These are phyloP conservation scores for Globodera rostochiensis DNA, from an alignment of 1,140 invertebrate species.

Conservation along the genomic window DNA sequence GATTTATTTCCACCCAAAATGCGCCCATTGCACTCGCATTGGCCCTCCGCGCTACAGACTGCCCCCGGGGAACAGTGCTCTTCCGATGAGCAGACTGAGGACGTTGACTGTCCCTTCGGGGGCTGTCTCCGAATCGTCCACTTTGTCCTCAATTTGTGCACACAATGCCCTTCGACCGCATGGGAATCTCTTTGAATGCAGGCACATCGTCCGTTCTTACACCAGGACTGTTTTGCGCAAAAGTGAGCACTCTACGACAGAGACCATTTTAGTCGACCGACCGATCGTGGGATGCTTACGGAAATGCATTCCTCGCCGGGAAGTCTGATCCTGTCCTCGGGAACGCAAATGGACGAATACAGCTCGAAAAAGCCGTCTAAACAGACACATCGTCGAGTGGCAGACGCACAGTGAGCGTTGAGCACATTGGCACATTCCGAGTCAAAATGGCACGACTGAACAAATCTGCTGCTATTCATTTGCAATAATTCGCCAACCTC, in stretches of 20 bases:
- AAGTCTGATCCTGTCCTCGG: constrained; percentile 16
- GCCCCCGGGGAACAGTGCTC: background rate
- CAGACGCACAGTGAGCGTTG: constrained; percentile 1
- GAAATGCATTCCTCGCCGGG: constrained; percentile 37
- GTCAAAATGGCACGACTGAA: background rate
- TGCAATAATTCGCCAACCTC: background rate
- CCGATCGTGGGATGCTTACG: background rate
- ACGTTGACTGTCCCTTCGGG: background rate
- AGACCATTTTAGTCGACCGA: background rate
- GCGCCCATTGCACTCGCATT: background rate
- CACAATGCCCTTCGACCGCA: background rate
- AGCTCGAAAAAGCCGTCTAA: constrained; percentile 20
- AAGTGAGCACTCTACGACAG: constrained; percentile 8
- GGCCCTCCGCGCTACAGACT: background rate
- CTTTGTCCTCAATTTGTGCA: background rate
- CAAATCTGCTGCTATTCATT: too few species aligned
- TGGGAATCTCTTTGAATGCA: constrained; percentile 11
- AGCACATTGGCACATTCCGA: background rate
- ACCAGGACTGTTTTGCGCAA: constrained; percentile 38
- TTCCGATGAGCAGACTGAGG: background rate
- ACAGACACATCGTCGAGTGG: constrained; percentile 7
- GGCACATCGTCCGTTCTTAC: constrained; percentile 36
- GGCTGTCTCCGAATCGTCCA: background rate
- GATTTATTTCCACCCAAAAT: background rate
- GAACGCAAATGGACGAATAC: constrained; percentile 38